Base-by-base conservation (phyloP, 2,888 invertebrate species). In the Eilema sororculum region DNA sequence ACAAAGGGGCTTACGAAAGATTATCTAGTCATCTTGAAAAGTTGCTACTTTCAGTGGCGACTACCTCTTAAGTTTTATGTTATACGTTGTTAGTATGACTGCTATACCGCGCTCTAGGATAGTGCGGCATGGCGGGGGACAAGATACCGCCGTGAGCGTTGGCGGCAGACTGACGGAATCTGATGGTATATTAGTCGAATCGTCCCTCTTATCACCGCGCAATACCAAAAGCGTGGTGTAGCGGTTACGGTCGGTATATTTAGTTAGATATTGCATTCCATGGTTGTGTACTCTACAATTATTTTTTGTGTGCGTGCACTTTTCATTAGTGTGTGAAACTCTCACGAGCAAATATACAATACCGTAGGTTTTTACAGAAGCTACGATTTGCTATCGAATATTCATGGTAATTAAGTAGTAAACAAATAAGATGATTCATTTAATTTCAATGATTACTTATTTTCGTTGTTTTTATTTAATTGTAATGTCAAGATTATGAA, bases 1-100 rank as follows among this genome's bases (percentile, higher is more conserved):
- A 97, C 84, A 96, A 96, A 83, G 83, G 90, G 68, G 96, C 94
- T 8, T 95, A 94, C 69, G 95, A 95, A 72, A 87, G 88, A 58
- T 79, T 95, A 20, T 87, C 93, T 78, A 87, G 79, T 79, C 94
- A 95, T 76, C 84, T 93, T 73, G 92, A 94, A 75, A 92, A 91
- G 69, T 75, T 83, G 67, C 57, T 83, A 24, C 30, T n/a, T 30
- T n/a, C 60, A 52, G 22, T 12, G 16, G 28, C 46, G 22, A 67
- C n/a, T 22, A 67, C n/a, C 24, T 67, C 60, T 30, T 60, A 67
- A 67, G 60, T 58, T 65, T 65, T 58, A 37, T 58, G 28, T 10
- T 57, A 22, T 57, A 57, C 5, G 5, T 2, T 28, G 5, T 28
- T 2, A 28, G 5, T 5, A 28, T 28, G 28, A 28, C 28, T 2